Evolutionary conservation across 2,888 invertebrate genomes (phyloP), one percentile per base, ranked within the genome.

Genomic region (Notodonta ziczac): DNA sequence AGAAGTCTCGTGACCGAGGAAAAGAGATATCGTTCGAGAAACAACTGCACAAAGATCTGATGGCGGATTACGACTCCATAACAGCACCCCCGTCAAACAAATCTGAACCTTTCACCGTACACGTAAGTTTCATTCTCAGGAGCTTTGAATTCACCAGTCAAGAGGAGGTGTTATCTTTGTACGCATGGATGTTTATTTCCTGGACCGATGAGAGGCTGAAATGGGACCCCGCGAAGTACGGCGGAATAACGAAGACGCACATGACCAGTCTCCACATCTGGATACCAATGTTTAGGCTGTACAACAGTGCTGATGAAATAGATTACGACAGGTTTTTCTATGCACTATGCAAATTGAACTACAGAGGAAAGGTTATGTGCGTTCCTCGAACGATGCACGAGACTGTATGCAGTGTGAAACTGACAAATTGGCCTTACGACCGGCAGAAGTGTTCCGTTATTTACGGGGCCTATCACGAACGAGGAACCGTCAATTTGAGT

Each of bases 361-460:
- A 58, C n/a, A 55, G 12, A 8, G 87, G 87, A 0, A 0, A 13
- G 0, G 66, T 84, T 0, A 0, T 6, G 0, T 83, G 83, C 24
- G 12, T 62, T 0, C 48, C 65, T 0, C 69, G 54, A 1, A 1
- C 60, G 0, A 35, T 42, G 0, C 61, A 72, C 14, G 40, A 60
- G 0, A 63, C 72, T 0, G 56, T 32, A 0, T 87, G 88, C 56
- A 59, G 46, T 0, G 63, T 78, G 0, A 74, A 80, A n/a, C 58
- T 85, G 0, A 69, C 46, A 0, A 66, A 84, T 9, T 88, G 87
- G 85, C 82, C 88, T 0, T 81, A 81, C 53, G 83, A 85, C 39
- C 61, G 66, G 0, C 81, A 84, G 57, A 69, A 72, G 13, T 88
- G 88, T 54, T 64, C 64, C 0, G 58, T 82, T 10, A 71, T 68